phyloP scores from a whole-genome alignment of 1,140 invertebrate species.

The Epicauta chinensis region DNA sequence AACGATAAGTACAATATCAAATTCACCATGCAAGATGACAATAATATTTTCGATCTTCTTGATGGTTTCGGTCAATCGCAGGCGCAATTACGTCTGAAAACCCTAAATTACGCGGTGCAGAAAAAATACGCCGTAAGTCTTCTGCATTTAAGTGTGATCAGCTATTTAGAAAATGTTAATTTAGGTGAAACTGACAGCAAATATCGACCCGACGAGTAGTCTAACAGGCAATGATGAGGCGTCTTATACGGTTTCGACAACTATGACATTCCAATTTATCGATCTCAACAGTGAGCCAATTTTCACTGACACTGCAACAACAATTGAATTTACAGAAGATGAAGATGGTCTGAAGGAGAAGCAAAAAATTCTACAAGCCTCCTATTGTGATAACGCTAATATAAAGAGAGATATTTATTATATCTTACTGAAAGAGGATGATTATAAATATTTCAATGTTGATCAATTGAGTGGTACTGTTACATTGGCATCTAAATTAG shows the following conservation, averaged over 20 bases:
- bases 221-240: slow-evolving; percentile 1
- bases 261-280: slow-evolving; percentile 3
- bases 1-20: slow-evolving; percentile 2
- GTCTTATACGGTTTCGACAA: neutral
- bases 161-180: neutral
- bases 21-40: neutral
- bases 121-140: slow-evolving; percentile 14
- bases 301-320: neutral
- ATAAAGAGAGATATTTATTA: slow-evolving; percentile 10
- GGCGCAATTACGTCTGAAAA: neutral
- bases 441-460: slow-evolving; percentile 11
- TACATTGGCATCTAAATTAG: slow-evolving; percentile 27
- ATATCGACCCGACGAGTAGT: neutral
- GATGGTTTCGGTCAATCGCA: neutral
- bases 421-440: slow-evolving; percentile 3
- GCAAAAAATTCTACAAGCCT: neutral
- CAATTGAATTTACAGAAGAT: slow-evolving; percentile 5
- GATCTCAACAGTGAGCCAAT: slow-evolving; percentile 2
- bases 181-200: slow-evolving; percentile 6
- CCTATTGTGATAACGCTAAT: neutral
- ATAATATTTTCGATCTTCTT: neutral
- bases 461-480: slow-evolving; percentile 7
- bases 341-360: neutral
- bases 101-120: neutral
- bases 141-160: neutral